A percentile compares a stretch with the other conserved stretches of the same genome.
phyloP scores from a whole-genome alignment of 2,113 vertebrate species.

The Zingel zingel region DNA sequence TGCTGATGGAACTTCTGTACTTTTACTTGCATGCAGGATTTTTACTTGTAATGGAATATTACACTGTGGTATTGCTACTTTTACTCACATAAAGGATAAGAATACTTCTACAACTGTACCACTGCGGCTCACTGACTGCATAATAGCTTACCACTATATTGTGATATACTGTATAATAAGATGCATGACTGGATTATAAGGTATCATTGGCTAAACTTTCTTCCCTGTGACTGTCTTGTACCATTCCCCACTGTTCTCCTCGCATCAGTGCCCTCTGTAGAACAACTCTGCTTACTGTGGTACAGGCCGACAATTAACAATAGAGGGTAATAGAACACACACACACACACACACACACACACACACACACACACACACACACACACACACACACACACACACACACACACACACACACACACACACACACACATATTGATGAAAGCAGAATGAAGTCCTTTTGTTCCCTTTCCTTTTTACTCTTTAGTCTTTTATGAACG shows the following conservation, averaged over 20 bases:
- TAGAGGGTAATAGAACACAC: slow-evolving; percentile 49
- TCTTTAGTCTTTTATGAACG: slow-evolving; percentile 41
- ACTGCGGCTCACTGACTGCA: too few relatives aligned
- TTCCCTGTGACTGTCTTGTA: slow-evolving; percentile 19
- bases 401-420: slow-evolving; percentile 3
- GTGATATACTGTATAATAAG: neutral
- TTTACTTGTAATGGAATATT: neutral
- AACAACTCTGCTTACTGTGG: slow-evolving; percentile 57
- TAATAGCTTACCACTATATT: neutral
- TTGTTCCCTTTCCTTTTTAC: slow-evolving; percentile 65
- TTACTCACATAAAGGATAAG: neutral
- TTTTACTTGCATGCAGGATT: neutral
- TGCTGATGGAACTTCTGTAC: neutral
- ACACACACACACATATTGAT: slow-evolving; percentile 17
- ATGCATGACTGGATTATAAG: neutral
- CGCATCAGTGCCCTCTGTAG: slow-evolving; percentile 18
- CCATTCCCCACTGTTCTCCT: slow-evolving; percentile 48
- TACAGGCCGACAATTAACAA: slow-evolving; percentile 76
- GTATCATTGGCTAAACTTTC: neutral
- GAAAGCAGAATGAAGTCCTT: slow-evolving; percentile 55
- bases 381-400: neutral
- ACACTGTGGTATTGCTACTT: neutral
- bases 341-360: too few relatives aligned
- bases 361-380: too few relatives aligned
- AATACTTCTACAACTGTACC: neutral